A percentile compares a stretch with the other conserved stretches of the same genome.
phyloP scores from a whole-genome alignment of 1,140 invertebrate genomes.

The Drosophila ironensis region DNA sequence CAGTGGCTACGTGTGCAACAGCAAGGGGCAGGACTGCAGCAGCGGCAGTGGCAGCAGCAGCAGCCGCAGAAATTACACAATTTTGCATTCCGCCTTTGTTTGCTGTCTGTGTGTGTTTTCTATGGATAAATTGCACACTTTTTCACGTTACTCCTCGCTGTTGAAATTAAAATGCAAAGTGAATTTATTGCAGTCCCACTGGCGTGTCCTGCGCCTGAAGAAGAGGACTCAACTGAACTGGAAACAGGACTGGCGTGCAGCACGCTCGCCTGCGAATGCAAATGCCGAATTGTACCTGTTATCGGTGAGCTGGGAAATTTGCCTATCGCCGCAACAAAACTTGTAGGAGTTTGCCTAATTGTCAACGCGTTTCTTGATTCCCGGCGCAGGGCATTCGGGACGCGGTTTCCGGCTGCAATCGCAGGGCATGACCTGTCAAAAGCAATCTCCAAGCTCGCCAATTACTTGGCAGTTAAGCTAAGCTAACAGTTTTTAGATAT shows the following conservation, averaged over 20 bases:
- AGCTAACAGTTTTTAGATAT: too few species aligned
- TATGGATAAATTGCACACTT: slow-evolving; percentile 44
- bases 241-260: slow-evolving; percentile 11
- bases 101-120: slow-evolving; percentile 10
- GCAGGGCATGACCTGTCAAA: too few species aligned
- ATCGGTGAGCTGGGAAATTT: slow-evolving; percentile 44
- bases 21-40: too few species aligned
- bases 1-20: slow-evolving; percentile 52
- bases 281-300: slow-evolving; percentile 37
- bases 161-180: slow-evolving; percentile 52
- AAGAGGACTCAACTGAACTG: not conserved
- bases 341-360: slow-evolving; percentile 33
- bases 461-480: too few species aligned
- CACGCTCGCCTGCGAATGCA: slow-evolving; percentile 35
- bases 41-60: too few species aligned
- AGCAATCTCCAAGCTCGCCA: too few species aligned
- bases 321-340: slow-evolving; percentile 19
- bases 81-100: slow-evolving; percentile 35
- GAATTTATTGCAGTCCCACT: slow-evolving; percentile 35
- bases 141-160: slow-evolving; percentile 15
- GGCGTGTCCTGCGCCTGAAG: not conserved
- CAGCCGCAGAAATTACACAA: slow-evolving; percentile 54
- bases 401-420: not conserved
- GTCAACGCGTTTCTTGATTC: slow-evolving; percentile 20
- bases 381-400: slow-evolving; percentile 4